Evolutionary conservation across 2,888 invertebrate genomes (phyloP).

Genomic region (Xanthorhoe spadicearia): DNA sequence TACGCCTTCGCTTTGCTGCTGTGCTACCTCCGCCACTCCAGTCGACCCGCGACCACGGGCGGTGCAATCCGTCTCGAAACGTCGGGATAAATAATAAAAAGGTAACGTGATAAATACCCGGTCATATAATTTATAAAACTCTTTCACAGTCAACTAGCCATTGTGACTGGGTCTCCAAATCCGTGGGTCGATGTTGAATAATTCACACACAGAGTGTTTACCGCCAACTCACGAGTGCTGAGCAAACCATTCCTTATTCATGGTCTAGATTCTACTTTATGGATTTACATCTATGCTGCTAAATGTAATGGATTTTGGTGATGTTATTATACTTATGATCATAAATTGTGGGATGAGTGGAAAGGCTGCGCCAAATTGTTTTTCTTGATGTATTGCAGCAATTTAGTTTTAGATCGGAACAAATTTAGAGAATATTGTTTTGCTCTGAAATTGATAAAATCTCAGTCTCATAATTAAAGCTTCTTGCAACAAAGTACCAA

Average conservation of each 20-base stretch:
- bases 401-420: no score
- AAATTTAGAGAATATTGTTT: no score
- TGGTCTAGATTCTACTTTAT: conserved; percentile 29
- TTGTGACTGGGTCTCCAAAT: conserved; percentile 25
- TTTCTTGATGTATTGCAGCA: neutral
- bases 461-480: no score
- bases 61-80: no score
- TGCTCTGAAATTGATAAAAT: no score
- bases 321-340: neutral
- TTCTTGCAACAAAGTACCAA: no score
- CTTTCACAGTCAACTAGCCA: conserved; percentile 24
- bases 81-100: no score
- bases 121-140: no score
- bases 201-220: conserved; percentile 40
- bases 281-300: conserved; percentile 13
- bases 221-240: conserved; percentile 33
- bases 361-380: neutral
- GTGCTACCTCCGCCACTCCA: no score
- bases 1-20: no score
- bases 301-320: neutral
- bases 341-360: neutral
- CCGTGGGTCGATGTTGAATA: conserved; percentile 32
- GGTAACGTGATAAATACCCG: no score
- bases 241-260: conserved; percentile 43
- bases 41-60: no score